Conservation (phyloP, 1,140 invertebrate species). For the Heliothis virescens region DNA sequence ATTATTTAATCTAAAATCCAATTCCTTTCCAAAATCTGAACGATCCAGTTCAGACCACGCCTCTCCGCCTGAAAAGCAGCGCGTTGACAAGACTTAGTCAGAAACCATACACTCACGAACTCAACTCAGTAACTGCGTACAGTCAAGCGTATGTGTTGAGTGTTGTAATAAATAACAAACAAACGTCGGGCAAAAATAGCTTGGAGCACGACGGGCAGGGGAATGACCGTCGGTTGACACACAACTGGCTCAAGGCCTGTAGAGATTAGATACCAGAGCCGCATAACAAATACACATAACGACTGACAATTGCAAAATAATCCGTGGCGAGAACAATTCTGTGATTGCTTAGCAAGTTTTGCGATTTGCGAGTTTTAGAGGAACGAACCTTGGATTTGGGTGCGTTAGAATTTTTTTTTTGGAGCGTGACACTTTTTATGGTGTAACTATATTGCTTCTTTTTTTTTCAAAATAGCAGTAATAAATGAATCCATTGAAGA, state of each 20-base stretch:
- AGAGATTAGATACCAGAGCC: conserved; percentile 81
- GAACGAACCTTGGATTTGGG: too few species aligned
- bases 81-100: too few species aligned
- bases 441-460: too few species aligned
- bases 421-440: too few species aligned
- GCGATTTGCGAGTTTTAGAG: background rate
- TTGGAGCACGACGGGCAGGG: conserved; percentile 69
- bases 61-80: too few species aligned
- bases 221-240: conserved; percentile 84
- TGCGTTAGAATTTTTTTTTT: background rate
- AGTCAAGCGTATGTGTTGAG: conserved; percentile 57
- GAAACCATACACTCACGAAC: background rate
- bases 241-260: conserved; percentile 83
- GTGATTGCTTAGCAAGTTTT: background rate
- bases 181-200: conserved; percentile 82
- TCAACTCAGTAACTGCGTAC: conserved; percentile 60
- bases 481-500: too few species aligned
- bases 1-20: too few species aligned
- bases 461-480: too few species aligned
- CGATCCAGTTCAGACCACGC: too few species aligned
- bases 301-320: conserved; percentile 74
- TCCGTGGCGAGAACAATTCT: conserved; percentile 50
- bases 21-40: too few species aligned
- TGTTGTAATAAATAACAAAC: conserved; percentile 79
- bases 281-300: conserved; percentile 80